Conservation (phyloP, 2,888 invertebrate species). For the Scaptomyza caliginosa region DNA sequence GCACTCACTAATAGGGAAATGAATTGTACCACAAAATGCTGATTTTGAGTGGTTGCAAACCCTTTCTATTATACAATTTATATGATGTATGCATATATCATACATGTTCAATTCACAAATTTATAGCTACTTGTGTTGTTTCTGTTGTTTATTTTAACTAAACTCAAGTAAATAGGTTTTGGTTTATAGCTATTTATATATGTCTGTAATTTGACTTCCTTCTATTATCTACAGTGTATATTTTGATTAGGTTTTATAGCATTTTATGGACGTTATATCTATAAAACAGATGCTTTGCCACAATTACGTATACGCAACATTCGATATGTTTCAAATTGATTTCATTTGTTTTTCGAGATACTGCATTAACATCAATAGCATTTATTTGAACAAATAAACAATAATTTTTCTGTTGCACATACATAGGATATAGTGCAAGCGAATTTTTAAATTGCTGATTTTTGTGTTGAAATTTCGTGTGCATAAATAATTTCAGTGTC, state of each 20-base stretch:
- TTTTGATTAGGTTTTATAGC: slow-evolving; percentile 6
- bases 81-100: neutral
- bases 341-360: slow-evolving; percentile 1
- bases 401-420: slow-evolving; percentile 6
- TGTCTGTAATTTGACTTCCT: slow-evolving; percentile 6
- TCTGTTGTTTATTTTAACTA: slow-evolving; percentile 1
- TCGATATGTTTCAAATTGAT: slow-evolving; percentile 11
- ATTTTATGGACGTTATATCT: slow-evolving; percentile 27
- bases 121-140: neutral
- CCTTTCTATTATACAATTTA: slow-evolving; percentile 38
- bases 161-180: slow-evolving; percentile 22
- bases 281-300: slow-evolving; percentile 35
- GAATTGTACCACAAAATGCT: slow-evolving; percentile 40
- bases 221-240: slow-evolving; percentile 13
- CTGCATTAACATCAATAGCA: slow-evolving; percentile 41
- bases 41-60: slow-evolving; percentile 51
- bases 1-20: slow-evolving; percentile 69
- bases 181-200: neutral
- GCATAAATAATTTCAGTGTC: slow-evolving; percentile 62
- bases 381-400: slow-evolving; percentile 45
- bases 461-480: slow-evolving; percentile 44
- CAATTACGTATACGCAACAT: slow-evolving; percentile 47
- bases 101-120: neutral
- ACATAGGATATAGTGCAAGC: slow-evolving; percentile 21
- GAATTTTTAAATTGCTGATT: slow-evolving; percentile 21